Conservation (phyloP, 2,888 invertebrate species). For the Leptarthrus brevirostris region DNA sequence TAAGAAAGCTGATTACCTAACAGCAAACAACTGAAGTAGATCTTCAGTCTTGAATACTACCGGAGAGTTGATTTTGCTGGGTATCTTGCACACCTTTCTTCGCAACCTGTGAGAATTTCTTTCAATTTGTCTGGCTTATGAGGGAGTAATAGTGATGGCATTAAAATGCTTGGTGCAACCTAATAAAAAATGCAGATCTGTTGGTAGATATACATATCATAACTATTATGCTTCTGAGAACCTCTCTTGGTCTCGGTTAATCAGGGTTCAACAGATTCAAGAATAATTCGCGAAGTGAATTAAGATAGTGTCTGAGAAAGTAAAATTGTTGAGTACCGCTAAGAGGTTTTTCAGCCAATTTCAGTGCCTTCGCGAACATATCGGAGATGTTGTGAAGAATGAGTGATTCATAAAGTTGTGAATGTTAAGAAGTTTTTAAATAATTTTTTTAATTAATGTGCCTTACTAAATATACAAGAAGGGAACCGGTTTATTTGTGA, state of each 20-base stretch:
- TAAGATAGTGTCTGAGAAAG: slow-evolving; percentile 6
- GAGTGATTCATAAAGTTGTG: slow-evolving; percentile 23
- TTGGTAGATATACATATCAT: background rate
- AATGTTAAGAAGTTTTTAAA: background rate
- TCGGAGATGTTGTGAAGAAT: background rate
- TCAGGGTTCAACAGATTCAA: too few relatives aligned
- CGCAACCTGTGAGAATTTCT: slow-evolving; percentile 19
- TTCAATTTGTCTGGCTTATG: slow-evolving; percentile 7
- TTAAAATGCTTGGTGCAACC: slow-evolving; percentile 17
- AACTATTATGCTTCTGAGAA: background rate
- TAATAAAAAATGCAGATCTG: background rate
- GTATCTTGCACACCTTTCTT: slow-evolving; percentile 25
- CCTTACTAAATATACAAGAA: slow-evolving; percentile 16
- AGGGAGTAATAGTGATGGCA: slow-evolving; percentile 27
- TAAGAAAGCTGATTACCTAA: slow-evolving; percentile 29
- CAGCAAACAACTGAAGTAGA: slow-evolving; percentile 1
- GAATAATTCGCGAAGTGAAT: background rate
- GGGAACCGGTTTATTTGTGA: slow-evolving; percentile 32
- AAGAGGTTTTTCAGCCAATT: background rate
- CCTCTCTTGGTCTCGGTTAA: too few relatives aligned
- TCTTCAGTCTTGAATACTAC: background rate
- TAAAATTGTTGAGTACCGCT: slow-evolving; percentile 26
- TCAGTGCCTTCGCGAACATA: slow-evolving; percentile 19
- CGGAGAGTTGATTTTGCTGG: slow-evolving; percentile 14
- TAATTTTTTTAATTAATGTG: slow-evolving; percentile 26